Base-by-base conservation (phyloP, 2,888 invertebrate genomes). In the Microplitis deprimator region DNA sequence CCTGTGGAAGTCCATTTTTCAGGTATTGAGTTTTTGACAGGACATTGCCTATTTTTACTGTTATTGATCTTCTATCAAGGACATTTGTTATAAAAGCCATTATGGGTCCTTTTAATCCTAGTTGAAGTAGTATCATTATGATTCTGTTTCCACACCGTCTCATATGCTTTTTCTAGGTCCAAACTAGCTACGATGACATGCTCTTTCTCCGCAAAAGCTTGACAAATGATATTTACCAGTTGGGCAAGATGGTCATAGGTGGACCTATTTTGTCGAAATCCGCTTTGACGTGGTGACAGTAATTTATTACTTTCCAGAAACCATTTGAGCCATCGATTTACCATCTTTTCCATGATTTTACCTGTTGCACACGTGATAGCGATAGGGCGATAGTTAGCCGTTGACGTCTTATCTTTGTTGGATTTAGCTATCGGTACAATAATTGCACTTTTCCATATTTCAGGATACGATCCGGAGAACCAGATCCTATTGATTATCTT, bases 21-120 rank as follows among this genome's bases (percentile, higher is more conserved):
- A 68, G 6, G 2, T 40, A 29, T 6, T 6, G 16, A 20, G 6
- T n/a, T n/a, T 68, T 40, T 10, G 76, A 78, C 4, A 76, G 6
- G 29, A 6, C n/a, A 38, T 62, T 38, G 80, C 76, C 65, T 79
- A 79, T 75, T 85, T 80, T 77, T 5, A 76, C 76, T 65, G 60
- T 38, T 5, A 73, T 73, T n/a, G 8, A 5, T n/a, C 77, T 59
- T n/a, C 20, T 38, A 5, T 39, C 17, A 16, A 77, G 50, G 17
- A 79, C 73, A 10, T 77, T 76, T 29, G 13, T 13, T 5, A 79
- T 64, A 17, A 39, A 76, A 4, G 64, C 29, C 0, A 75, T 38
- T 0, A 78, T 67, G 7, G 75, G 60, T 8, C 73, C 75, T 3
- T 62, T 20, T n/a, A 75, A 40, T 13, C 73, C 73, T 1, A 61